A percentile compares a stretch with the other conserved stretches of the same genome.
Evolutionary conservation across 2,113 vertebrate genomes (phyloP).

Genomic region (Strix aluco): DNA sequence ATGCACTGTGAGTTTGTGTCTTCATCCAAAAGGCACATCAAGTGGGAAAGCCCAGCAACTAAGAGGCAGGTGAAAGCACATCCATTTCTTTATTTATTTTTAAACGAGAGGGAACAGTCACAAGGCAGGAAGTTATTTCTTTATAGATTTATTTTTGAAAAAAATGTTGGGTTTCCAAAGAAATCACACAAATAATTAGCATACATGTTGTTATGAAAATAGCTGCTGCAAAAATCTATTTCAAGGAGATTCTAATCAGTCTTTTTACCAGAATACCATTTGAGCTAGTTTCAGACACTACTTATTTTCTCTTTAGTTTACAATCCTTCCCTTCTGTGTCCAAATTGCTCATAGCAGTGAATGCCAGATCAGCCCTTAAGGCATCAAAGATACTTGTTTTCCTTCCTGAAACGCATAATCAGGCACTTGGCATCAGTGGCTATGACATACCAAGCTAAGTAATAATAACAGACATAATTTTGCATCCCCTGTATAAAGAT

Average conservation of each 20-base stretch:
- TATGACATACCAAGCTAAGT: conserved; percentile 66
- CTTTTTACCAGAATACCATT: conserved; percentile 46
- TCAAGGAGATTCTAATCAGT: conserved; percentile 8
- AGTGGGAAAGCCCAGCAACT: background rate
- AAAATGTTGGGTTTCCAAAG: background rate
- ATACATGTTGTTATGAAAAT: background rate
- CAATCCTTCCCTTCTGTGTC: conserved; percentile 75
- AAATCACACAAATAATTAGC: background rate
- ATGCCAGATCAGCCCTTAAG: conserved; percentile 69
- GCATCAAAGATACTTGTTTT: conserved; percentile 73
- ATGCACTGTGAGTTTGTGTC: background rate
- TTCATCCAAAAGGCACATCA: background rate
- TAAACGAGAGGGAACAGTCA: background rate
- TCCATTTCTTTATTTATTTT: background rate
- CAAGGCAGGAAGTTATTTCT: background rate
- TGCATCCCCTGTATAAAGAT: background rate
- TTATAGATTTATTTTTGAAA: background rate
- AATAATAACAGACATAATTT: conserved; percentile 66
- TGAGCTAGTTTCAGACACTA: conserved; percentile 51
- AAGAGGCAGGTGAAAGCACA: background rate
- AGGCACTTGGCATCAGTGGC: conserved; percentile 52
- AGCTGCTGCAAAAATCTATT: conserved; percentile 48
- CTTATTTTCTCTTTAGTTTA: conserved; percentile 67
- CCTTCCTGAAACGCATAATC: conserved; percentile 32
- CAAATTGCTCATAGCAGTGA: conserved; percentile 72